Evolutionary conservation across 1,140 invertebrate species (phyloP).

Genomic region (Drosophila teissieri): DNA sequence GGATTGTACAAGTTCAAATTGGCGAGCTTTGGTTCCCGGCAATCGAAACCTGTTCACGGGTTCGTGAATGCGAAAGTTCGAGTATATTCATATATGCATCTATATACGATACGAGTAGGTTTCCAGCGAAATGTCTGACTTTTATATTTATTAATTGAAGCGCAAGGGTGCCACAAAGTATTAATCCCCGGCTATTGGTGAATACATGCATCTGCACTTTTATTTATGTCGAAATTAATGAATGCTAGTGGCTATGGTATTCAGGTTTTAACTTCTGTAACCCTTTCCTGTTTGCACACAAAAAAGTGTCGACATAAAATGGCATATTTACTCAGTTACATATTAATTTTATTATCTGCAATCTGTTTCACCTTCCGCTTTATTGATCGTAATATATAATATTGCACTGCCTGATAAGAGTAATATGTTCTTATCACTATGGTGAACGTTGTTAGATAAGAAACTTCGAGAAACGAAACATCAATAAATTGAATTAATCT

Average conservation of each 20-base stretch:
- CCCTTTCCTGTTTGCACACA: no score
- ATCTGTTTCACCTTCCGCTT: neutral
- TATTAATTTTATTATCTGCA: neutral
- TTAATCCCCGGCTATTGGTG: slow-evolving; percentile 24
- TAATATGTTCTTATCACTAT: no score
- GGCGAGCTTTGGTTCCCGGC: slow-evolving; percentile 34
- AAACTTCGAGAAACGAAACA: no score
- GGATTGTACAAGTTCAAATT: slow-evolving; percentile 53
- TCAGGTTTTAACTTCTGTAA: neutral
- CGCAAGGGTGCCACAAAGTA: slow-evolving; percentile 11
- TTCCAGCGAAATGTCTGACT: neutral
- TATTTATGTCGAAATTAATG: slow-evolving; percentile 1
- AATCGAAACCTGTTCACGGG: slow-evolving; percentile 40
- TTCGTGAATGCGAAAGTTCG: slow-evolving; percentile 4
- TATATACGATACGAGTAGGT: neutral
- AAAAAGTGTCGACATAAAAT: neutral
- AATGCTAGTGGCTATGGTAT: neutral
- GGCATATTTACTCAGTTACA: neutral
- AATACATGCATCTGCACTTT: slow-evolving; percentile 10
- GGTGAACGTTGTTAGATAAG: no score
- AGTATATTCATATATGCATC: slow-evolving; percentile 3
- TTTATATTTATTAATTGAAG: slow-evolving; percentile 31
- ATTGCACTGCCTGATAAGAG: neutral
- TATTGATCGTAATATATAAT: neutral
- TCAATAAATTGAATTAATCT: no score